Evolutionary conservation across 1,140 invertebrate genomes (phyloP), one percentile per base, ranked within the genome.

Genomic region (Brachionus rubens): DNA sequence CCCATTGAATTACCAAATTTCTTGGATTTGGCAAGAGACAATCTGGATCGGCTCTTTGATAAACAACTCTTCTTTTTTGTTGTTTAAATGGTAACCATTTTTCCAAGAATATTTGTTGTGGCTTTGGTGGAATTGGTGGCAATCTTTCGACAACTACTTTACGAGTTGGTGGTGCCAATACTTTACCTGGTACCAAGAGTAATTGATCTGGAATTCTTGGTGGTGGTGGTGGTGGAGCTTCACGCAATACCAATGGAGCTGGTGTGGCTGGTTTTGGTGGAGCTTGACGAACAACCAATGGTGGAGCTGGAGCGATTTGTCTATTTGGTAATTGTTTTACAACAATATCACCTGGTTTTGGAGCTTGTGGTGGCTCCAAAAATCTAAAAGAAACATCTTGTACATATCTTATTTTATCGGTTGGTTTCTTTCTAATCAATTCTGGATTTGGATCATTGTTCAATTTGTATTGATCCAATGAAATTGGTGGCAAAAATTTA

Each of bases 21-120:
- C 19, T 28, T 56, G 52, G 52, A 33, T 56, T 56, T 33, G 6
- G 24, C 10, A 33, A 12, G 10, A 33, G 4, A 33, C 52, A 56
- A 28, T 56, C 52, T 28, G 24, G 24, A 28, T 56, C 52, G 12
- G 24, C 2, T 33, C 3, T 3, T 33, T 56, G 24, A 28, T 28
- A 56, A 33, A 56, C 30, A 28, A 56, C 52, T 56, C 16, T 28
- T 56, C 52, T 56, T 56, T 33, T 56, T 33, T 56, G 52, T 28
- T 33, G 52, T 16, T 56, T 33, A 56, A 28, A 19, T 12, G 7
- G 7, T 10, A 56, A 33, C 52, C 52, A 56, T 56, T 33, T 28
- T 56, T 56, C 52, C 52, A 56, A 28, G n/a, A 33, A 28, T 4
- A 56, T 16, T 33, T 56, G 24, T 28, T 33, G 24, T 28, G 52